phyloP scores from a whole-genome alignment of 2,113 vertebrate species.

The Megaceryle maxima region DNA sequence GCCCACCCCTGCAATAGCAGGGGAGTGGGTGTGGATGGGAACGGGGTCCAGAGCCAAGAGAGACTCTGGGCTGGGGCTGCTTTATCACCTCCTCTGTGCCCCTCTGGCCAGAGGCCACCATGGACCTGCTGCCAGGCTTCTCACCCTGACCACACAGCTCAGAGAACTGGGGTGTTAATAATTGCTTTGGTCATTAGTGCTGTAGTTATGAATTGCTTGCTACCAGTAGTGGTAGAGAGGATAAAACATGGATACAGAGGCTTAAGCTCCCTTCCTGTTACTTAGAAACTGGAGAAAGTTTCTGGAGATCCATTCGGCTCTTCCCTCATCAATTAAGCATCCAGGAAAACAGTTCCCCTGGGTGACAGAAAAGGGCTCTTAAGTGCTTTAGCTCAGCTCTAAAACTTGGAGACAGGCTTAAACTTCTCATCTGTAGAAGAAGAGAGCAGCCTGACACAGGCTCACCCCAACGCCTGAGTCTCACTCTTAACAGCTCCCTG shows the following conservation, averaged over 20 bases:
- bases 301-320: not conserved
- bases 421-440: not conserved
- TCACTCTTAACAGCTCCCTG: too few species aligned
- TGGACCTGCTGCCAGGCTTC: not conserved
- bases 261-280: not conserved
- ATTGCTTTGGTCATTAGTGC: not conserved
- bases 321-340: not conserved
- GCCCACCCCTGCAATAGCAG: not conserved
- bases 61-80: not conserved
- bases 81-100: not conserved
- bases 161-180: not conserved
- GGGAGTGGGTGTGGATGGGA: not conserved
- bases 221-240: not conserved
- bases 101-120: not conserved
- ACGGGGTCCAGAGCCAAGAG: not conserved
- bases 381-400: not conserved
- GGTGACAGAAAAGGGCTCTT: not conserved
- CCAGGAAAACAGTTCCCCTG: not conserved
- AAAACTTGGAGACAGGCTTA: not conserved
- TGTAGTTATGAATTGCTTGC: not conserved
- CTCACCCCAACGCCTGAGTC: not conserved
- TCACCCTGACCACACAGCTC: not conserved
- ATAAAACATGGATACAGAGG: fast-evolving
- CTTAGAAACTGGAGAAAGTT: not conserved
- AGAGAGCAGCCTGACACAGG: fast-evolving